Evolutionary conservation across 2,888 invertebrate species (phyloP).

Genomic region (Caenorhabditis plicata): DNA sequence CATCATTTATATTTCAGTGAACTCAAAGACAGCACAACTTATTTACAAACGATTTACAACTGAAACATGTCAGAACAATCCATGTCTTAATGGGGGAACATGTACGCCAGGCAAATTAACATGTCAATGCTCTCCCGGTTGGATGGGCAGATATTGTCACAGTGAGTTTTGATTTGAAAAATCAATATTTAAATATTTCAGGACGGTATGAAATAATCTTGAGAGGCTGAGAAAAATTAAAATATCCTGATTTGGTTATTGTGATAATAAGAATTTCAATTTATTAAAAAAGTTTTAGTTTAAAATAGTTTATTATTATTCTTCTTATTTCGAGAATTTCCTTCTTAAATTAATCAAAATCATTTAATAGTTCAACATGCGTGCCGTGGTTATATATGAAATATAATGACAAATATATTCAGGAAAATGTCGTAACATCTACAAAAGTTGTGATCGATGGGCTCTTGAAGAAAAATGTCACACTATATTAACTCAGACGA

Average conservation of each 20-base stretch:
- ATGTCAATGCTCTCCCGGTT: slow-evolving; percentile 60
- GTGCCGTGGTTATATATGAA: too few relatives aligned
- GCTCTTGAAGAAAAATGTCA: slow-evolving; percentile 64
- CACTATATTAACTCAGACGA: slow-evolving; percentile 58
- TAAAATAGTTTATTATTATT: too few relatives aligned
- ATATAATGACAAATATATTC: slow-evolving; percentile 2
- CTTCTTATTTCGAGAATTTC: too few relatives aligned
- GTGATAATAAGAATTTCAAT: background rate
- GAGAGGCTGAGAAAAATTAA: background rate
- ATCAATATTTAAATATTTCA: background rate
- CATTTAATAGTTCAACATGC: too few relatives aligned
- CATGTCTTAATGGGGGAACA: slow-evolving; percentile 60
- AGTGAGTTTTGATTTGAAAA: slow-evolving; percentile 44
- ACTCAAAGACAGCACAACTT: slow-evolving; percentile 37
- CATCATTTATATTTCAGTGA: slow-evolving; percentile 34
- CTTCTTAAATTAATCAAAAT: too few relatives aligned
- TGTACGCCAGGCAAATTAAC: slow-evolving; percentile 60
- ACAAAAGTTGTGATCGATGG: slow-evolving; percentile 65
- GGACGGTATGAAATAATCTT: background rate
- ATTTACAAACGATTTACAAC: slow-evolving; percentile 38
- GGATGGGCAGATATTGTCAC: slow-evolving; percentile 65
- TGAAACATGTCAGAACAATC: slow-evolving; percentile 50
- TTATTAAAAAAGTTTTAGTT: background rate
- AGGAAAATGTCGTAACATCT: slow-evolving; percentile 66
- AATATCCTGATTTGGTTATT: background rate